Base-by-base conservation (phyloP, 2,113 vertebrate genomes). In the Anseranas semipalmata region DNA sequence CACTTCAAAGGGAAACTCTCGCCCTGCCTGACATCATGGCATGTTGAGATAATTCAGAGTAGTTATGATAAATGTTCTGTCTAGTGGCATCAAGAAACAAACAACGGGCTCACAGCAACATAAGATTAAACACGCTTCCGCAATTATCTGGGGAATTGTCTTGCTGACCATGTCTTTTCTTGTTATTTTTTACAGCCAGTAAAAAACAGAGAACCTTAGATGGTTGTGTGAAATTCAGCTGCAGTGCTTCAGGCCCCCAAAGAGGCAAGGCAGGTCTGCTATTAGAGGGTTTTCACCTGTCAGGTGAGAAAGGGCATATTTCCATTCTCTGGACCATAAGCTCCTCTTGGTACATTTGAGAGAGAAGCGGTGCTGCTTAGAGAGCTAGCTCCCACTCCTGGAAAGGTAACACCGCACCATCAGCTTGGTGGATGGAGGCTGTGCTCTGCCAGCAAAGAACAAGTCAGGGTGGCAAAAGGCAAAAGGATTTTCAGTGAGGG, bases 11-110 rank as follows among this genome's bases (percentile, higher is more conserved):
- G 30, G 48, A 96, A 43, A 77, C 14, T 79, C 66, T 87, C 6
- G 0, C 48, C 81, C 60, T 48, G 77, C 27, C 91, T 90, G 50
- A 91, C 46, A 71, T 82, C 68, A 86, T 56, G 46, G 55, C 70
- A 94, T 32, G 60, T 28, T 91, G 85, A 94, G 85, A 95, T 95
- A 96, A 94, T 89, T 91, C 85, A 78, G 76, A 66, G 48, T 32
- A 91, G 59, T 89, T 92, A 95, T 41, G 68, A 96, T 85, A 91
- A 95, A 93, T 90, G 46, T 82, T 95, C 90, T 74, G 76, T 84
- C 62, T 56, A 63, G 41, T 65, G 46, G 43, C 82, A 95, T 96
- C 75, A 87, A 93, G 58, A 93, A 95, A 94, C 66, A 89, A 91
- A 85, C 52, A 93, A 78, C 0, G 2, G 74, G 13, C 48, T 96